phyloP scores from a whole-genome alignment of 2,113 vertebrate species.

The Crypturellus undulatus region DNA sequence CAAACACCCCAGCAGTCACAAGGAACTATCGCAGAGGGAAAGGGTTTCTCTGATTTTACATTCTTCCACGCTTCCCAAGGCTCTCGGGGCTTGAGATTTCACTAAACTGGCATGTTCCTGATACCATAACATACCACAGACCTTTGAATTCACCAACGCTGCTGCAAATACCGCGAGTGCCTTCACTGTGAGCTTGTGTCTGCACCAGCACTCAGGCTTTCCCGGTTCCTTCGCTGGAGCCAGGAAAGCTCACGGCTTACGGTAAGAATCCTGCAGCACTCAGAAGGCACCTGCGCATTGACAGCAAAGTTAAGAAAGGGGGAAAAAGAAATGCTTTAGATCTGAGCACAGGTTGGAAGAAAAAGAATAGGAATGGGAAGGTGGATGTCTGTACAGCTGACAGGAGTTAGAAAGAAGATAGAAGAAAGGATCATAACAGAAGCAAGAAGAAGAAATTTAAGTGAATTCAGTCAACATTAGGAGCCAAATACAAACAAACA shows the following conservation, averaged over 20 bases:
- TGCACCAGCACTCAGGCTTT: not conserved
- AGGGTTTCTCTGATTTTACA: fast-evolving
- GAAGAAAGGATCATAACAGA: not conserved
- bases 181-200: not conserved
- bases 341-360: not conserved
- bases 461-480: not conserved
- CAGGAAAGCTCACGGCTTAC: not conserved
- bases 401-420: not conserved
- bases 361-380: not conserved
- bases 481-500: not conserved
- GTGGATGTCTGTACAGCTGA: not conserved
- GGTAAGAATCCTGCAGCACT: not conserved
- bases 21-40: not conserved
- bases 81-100: not conserved
- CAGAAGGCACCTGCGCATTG: not conserved
- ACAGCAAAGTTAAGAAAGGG: not conserved
- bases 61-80: not conserved
- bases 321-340: not conserved
- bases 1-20: not conserved
- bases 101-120: not conserved
- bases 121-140: not conserved
- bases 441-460: not conserved
- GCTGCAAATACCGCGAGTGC: fast-evolving
- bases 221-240: not conserved
- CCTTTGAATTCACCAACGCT: not conserved